Percentiles rank a stretch among this genome's conserved stretches.
Conservation (phyloP, 2,113 vertebrate species). For the Strigops habroptila region DNA sequence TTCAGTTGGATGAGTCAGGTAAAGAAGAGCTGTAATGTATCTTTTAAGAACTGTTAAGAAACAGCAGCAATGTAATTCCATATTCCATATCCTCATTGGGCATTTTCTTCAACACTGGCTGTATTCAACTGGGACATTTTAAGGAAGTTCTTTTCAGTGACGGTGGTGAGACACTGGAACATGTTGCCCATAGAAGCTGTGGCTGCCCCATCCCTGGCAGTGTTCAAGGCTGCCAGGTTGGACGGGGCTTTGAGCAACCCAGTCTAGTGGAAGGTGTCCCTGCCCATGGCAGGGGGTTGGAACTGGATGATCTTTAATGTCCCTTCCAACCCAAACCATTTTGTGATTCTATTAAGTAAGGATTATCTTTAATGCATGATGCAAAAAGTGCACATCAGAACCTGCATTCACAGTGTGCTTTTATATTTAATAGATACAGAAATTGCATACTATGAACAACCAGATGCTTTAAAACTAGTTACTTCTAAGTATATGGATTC, state of each 20-base stretch:
- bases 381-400: not conserved
- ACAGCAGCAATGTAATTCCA: constrained; percentile 62
- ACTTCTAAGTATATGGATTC: not conserved
- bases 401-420: not conserved
- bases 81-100: not conserved
- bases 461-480: not conserved
- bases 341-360: not conserved
- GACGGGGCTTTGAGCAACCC: not conserved
- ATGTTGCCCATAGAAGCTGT: not conserved
- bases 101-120: constrained; percentile 4
- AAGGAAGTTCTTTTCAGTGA: not conserved
- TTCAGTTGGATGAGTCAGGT: constrained; percentile 76
- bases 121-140: not conserved
- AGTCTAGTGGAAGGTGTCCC: not conserved
- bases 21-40: constrained; percentile 66
- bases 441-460: not conserved
- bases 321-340: not conserved
- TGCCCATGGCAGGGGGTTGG: not conserved
- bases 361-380: not conserved
- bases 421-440: not conserved
- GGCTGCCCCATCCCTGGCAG: not conserved
- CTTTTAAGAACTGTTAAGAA: constrained; percentile 81
- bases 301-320: not conserved
- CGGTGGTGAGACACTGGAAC: not conserved
- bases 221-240: not conserved